phyloP scores from a whole-genome alignment of 2,888 invertebrate genomes.

The Falcaria lacertinaria region DNA sequence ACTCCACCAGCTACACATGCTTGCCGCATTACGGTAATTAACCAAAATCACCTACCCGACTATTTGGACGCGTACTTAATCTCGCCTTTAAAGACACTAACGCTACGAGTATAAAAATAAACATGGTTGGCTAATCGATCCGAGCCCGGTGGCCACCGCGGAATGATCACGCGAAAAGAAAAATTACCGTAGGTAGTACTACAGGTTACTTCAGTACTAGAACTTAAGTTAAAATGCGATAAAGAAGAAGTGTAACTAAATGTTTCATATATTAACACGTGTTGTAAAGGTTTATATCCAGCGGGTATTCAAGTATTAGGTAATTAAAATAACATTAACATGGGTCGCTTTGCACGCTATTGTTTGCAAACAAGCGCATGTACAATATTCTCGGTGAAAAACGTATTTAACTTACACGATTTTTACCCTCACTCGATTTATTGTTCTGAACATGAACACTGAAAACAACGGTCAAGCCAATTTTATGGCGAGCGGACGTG shows the following conservation, averaged over 20 bases:
- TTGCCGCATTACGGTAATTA: constrained; percentile 64
- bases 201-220: too few species aligned
- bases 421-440: neutral
- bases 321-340: neutral
- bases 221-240: too few species aligned
- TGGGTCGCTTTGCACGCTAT: neutral
- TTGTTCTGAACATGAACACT: neutral
- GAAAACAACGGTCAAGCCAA: constrained; percentile 20
- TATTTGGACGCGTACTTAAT: too few species aligned
- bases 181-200: too few species aligned
- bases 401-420: neutral
- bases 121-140: too few species aligned
- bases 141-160: too few species aligned
- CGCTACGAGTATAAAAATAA: too few species aligned
- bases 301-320: neutral
- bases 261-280: too few species aligned
- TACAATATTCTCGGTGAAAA: neutral
- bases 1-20: constrained; percentile 68
- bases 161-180: too few species aligned
- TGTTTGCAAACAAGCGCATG: neutral
- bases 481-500: constrained; percentile 25
- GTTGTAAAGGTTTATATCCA: neutral
- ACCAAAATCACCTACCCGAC: too few species aligned
- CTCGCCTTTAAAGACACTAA: too few species aligned
- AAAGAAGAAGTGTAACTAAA: too few species aligned